These are phyloP conservation scores for Cygnus atratus DNA, from an alignment of 2,113 vertebrate genomes.

Conservation along the genomic window DNA sequence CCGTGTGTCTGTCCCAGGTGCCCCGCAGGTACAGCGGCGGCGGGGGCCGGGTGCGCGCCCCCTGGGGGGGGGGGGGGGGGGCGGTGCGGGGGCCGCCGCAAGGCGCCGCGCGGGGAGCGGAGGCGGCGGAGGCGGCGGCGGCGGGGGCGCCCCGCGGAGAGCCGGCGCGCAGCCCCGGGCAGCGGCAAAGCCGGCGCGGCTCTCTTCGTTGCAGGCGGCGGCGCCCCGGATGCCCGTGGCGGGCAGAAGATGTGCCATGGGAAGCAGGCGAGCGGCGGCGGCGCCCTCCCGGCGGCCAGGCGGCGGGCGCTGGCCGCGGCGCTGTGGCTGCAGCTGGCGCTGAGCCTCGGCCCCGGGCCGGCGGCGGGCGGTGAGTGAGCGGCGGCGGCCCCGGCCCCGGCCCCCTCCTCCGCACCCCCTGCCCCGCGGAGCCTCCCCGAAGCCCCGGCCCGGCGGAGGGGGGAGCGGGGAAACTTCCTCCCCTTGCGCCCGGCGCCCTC, in stretches of 20 bases:
- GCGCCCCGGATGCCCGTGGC: conserved; percentile 72
- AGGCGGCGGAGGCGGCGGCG: background rate
- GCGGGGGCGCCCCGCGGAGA: conserved; percentile 17
- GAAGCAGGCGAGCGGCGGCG: conserved; percentile 73
- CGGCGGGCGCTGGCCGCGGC: conserved; percentile 45
- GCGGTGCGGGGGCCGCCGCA: background rate
- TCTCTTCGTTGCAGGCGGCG: conserved; percentile 67
- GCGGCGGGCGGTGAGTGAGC: conserved; percentile 76
- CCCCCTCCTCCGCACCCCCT: background rate
- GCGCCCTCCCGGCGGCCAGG: conserved; percentile 62
- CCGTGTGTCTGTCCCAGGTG: too few species aligned
- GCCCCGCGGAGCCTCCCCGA: background rate
- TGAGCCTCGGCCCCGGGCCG: conserved; percentile 74
- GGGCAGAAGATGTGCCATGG: conserved; percentile 81
- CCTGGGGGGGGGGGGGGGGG: background rate
- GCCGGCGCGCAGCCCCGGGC: conserved; percentile 44
- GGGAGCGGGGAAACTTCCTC: background rate
- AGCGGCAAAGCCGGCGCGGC: background rate
- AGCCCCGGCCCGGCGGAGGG: background rate
- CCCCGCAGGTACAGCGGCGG: too few species aligned
- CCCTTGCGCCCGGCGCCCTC: background rate
- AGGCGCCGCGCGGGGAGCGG: background rate
- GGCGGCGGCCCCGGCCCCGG: background rate
- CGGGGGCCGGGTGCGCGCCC: too few species aligned
- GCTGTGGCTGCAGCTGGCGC: conserved; percentile 63